These are phyloP conservation scores for Antheraea pernyi DNA, from an alignment of 1,140 invertebrate genomes.

Conservation along the genomic window DNA sequence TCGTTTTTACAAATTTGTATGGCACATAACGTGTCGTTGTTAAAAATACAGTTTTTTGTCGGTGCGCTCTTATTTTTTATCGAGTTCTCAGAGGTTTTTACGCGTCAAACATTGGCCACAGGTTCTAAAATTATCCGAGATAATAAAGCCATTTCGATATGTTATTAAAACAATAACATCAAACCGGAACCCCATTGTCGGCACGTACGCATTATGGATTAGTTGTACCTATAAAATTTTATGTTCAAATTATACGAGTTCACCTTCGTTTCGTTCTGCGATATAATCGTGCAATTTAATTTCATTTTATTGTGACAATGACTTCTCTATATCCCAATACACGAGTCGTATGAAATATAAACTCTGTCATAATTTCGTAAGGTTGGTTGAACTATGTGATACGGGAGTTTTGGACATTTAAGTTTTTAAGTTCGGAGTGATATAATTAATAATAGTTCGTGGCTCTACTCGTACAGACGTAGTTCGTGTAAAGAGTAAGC, in stretches of 20 bases:
- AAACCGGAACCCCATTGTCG: conserved; percentile 3
- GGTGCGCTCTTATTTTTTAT: neutral
- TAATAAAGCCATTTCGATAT: neutral
- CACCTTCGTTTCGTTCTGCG: neutral
- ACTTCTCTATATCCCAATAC: too few relatives aligned
- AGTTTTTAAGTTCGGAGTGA: too few relatives aligned
- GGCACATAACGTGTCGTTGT: too few relatives aligned
- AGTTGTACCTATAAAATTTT: conserved; percentile 10
- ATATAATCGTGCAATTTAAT: neutral
- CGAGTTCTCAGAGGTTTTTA: neutral
- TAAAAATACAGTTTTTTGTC: too few relatives aligned
- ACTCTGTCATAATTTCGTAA: neutral
- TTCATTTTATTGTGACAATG: neutral
- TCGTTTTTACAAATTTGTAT: too few relatives aligned
- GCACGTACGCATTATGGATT: conserved; percentile 14
- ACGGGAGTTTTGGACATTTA: too few relatives aligned
- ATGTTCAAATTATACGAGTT: conserved; percentile 23
- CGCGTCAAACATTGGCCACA: neutral
- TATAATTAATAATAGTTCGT: too few relatives aligned
- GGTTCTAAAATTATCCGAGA: neutral
- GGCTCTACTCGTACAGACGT: neutral
- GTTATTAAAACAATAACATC: conserved; percentile 1
- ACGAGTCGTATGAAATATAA: too few relatives aligned
- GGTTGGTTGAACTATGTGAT: neutral
- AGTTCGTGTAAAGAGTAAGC: conserved; percentile 2